A percentile compares a stretch with the other conserved stretches of the same genome.
These are phyloP conservation scores for Odocoileus virginianus DNA, from an alignment of 2,113 vertebrate species.

Conservation along the genomic window DNA sequence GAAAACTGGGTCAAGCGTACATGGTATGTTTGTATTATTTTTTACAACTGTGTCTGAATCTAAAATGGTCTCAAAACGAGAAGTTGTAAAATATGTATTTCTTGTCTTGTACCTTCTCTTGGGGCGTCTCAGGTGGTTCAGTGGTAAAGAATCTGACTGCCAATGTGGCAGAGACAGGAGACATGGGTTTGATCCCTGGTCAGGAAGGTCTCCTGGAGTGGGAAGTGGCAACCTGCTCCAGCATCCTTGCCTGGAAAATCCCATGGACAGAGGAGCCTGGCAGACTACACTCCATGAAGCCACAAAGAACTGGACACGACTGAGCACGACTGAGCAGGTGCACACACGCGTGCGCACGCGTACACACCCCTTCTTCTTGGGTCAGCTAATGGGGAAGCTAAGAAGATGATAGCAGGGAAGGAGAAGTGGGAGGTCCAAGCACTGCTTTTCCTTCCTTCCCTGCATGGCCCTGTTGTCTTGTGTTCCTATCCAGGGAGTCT, in stretches of 20 bases:
- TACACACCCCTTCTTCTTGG: background rate
- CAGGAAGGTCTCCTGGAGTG: background rate
- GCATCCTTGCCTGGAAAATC: background rate
- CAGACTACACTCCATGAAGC: background rate
- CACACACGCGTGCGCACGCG: rapidly evolving
- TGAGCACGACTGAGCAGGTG: rapidly evolving
- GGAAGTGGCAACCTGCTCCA: background rate
- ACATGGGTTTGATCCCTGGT: background rate
- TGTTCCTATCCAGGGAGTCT: background rate
- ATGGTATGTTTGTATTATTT: background rate
- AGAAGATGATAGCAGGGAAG: background rate
- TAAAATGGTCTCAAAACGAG: background rate
- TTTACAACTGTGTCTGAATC: background rate
- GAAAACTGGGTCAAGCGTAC: background rate
- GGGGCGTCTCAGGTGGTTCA: background rate
- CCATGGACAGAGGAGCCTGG: background rate
- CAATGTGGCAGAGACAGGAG: background rate
- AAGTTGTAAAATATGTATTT: background rate
- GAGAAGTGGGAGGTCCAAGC: background rate
- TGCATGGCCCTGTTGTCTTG: background rate
- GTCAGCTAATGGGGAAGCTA: background rate
- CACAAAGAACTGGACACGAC: background rate
- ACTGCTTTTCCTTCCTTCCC: background rate
- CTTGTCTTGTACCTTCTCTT: background rate
- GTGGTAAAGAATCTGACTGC: background rate